Evolutionary conservation across 2,888 invertebrate species (phyloP), one percentile per base, ranked within the genome.

Genomic region (Eupithecia insigniata): DNA sequence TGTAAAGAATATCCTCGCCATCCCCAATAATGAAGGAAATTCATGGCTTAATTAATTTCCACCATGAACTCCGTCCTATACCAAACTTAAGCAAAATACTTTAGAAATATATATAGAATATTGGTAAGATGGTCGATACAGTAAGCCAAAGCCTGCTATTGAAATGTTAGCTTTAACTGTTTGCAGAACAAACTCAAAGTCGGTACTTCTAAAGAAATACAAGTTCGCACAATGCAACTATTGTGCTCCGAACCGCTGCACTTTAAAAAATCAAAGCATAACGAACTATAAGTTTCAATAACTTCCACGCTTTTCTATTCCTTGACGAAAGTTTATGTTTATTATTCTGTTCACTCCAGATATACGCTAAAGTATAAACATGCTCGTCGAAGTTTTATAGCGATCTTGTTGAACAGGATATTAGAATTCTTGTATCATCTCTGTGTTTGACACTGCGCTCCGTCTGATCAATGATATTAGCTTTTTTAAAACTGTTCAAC

Each of bases 361-460:
- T 68, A 65, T 36, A 66, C 66, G 60, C 70, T 77, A 46, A 77
- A 77, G 73, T 70, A 74, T 72, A 79, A 74, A 80, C 71, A 77
- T 77, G 71, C 74, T 70, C 74, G 64, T 75, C 70, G 69, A 78
- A 80, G 78, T 79, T 81, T 81, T 77, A 79, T 78, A 75, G 76
- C 79, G 78, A 77, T 81, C 78, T 76, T 81, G 82, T 82, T 81
- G 79, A 83, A 81, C 83, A 84, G 84, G 85, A 84, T 85, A 85
- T 87, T 86, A 83, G 81, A 83, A 83, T 82, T 83, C 81, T 80
- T 79, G 78, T 80, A 81, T 81, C 76, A 72, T 75, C 75, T 67
- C 79, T 82, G 81, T 68, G 68, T 72, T 70, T 76, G 81, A 81
- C 77, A 69, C 68, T 60, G 66, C 51, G 60, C 62, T 65, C 18